Base-by-base conservation (phyloP, 2,888 invertebrate species). In the Agrochola lychnidis region DNA sequence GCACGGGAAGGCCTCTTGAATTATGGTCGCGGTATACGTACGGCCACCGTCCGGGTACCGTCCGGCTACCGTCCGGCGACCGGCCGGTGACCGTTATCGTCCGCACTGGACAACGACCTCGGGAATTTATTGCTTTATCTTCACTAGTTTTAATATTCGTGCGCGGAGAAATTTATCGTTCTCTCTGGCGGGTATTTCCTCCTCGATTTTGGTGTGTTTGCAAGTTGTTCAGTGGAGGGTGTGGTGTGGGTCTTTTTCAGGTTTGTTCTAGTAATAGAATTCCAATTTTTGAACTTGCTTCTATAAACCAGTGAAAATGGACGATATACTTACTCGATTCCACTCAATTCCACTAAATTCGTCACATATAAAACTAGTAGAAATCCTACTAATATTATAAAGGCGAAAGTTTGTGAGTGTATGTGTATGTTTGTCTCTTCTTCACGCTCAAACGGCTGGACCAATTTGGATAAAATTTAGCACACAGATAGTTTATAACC, bases 71-170 rank as follows among this genome's bases (percentile, higher is more conserved):
- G 80, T 76, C 81, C 69, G 61, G 68, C n/a, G 22, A 61, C 76
- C 59, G 81, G 66, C 63, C 62, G 70, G 62, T 72, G 82, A 79
- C 85, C 79, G 81, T 77, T 88, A 88, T 89, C 88, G 67, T 64
- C 77, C 74, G 56, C 72, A 69, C 87, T 72, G 84, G 79, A 82
- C 86, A 82, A 80, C 81, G 84, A 82, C 68, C 81, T 78, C 76
- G 36, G 48, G 70, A 79, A 88, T 89, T 87, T 88, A 89, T 87
- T 76, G 81, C 76, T 83, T 81, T 84, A 83, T 84, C 81, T 87
- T 82, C 63, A 80, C 85, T 82, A 83, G 85, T 85, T 88, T 87
- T 83, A 87, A 87, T 87, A 87, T 87, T 87, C 78, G 84, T 45
- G 66, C 59, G 61, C 70, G 25, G 64, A 71, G 76, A 79, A 87